Base-by-base conservation (phyloP, 1,140 invertebrate species). In the Trachymyrmex septentrionalis region DNA sequence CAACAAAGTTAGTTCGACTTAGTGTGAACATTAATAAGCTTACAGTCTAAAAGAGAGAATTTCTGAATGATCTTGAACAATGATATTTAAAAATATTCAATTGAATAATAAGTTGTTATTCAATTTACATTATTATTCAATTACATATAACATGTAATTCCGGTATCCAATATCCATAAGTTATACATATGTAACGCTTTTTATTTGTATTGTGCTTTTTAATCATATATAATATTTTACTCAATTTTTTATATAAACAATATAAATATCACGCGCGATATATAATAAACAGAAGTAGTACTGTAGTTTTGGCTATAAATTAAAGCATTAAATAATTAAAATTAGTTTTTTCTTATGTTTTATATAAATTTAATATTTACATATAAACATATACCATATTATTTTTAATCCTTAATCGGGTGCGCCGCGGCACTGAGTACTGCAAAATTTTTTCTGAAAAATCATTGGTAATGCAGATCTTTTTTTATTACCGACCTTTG, bases 41-140 rank as follows among this genome's bases (percentile, higher is more conserved):
- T 90, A 87, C 53, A 87, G 55, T 85, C 61, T 87, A 88, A 90
- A 64, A 85, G 89, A 90, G 86, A 87, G 63, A 87, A 85, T 90
- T 73, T 44, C 50, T 48, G 53, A 89, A 59, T 27, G 63, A 21
- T 80, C 38, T 57, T 48, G 21, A 69, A 50, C 21, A 27, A 69
- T 69, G 57, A 59, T 16, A 87, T 76, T 71, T 59, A 44, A 30
- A 57, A 19, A 59, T 19, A 64, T 69, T 86, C 10, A 5, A 81
- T 69, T 44, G 21, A 85, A 64, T 76, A 53, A 77, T 21, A 77
- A 63, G 21, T 50, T 53, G 53, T 55, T 50, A 16, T 50, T 50
- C 48, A n/a, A 59, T 44, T 73, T 73, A n/a, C 34, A 64, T 85
- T n/a, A n/a, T n/a, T n/a, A n/a, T n/a, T n/a, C n/a, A n/a, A n/a